Conservation (phyloP, 2,113 vertebrate genomes). For the Hippocampus barbouri region DNA sequence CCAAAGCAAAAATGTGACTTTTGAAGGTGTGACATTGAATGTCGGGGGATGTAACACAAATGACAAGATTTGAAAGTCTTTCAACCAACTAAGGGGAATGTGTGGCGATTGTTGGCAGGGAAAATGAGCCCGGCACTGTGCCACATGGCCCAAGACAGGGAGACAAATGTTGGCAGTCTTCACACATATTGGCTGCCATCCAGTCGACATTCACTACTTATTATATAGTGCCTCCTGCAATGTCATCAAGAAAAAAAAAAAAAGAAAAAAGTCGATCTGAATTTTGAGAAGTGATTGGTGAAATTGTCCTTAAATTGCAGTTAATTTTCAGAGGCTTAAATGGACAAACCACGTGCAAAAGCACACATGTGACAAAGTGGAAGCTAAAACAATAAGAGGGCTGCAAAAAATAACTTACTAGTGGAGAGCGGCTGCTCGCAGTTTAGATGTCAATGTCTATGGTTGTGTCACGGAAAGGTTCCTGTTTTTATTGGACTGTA, state of each 20-base stretch:
- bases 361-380: conserved; percentile 10
- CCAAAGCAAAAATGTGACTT: conserved; percentile 25
- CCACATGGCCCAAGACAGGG: conserved; percentile 66
- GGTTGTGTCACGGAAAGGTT: conserved; percentile 9
- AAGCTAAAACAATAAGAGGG: conserved; percentile 12
- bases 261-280: conserved; percentile 35
- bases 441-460: conserved; percentile 9
- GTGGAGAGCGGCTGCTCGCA: conserved; percentile 4
- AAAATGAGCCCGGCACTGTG: conserved; percentile 52
- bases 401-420: conserved; percentile 5
- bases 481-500: conserved; percentile 4
- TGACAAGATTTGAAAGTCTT: conserved; percentile 58
- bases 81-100: conserved; percentile 50
- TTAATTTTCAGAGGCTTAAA: conserved; percentile 17
- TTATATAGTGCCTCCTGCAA: conserved; percentile 25
- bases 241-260: conserved; percentile 34
- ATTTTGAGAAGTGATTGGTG: conserved; percentile 12
- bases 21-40: conserved; percentile 49
- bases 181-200: conserved; percentile 53
- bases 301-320: conserved; percentile 18
- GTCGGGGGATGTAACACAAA: conserved; percentile 46
- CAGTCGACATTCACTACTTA: conserved; percentile 49
- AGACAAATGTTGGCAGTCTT: conserved; percentile 59
- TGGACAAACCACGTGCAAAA: conserved; percentile 8
- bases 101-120: conserved; percentile 60